These are phyloP conservation scores for Prietella phreatophila DNA, from an alignment of 2,113 vertebrate genomes.

Conservation along the genomic window DNA sequence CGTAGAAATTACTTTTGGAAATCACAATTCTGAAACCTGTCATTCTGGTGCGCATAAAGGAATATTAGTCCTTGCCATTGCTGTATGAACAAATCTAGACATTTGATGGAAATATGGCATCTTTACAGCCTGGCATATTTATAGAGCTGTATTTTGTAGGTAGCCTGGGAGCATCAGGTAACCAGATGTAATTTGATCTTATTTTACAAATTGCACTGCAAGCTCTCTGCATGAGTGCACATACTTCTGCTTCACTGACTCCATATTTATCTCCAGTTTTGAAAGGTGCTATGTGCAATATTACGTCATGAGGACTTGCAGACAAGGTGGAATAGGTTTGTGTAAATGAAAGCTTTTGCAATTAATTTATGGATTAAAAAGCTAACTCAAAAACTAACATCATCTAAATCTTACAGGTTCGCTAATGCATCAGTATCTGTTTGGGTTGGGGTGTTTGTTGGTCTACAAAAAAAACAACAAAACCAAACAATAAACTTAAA, in stretches of 20 bases:
- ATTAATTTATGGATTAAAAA: background rate
- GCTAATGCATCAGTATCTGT: background rate
- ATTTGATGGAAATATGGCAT: background rate
- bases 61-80: background rate
- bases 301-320: slow-evolving; percentile 2
- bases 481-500: background rate
- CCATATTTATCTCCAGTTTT: background rate
- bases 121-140: background rate
- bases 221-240: background rate
- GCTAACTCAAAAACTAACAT: background rate
- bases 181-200: background rate
- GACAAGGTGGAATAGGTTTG: background rate
- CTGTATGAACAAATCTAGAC: background rate
- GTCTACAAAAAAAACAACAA: background rate
- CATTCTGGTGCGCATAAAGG: background rate
- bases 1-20: background rate
- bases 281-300: background rate
- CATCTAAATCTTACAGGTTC: slow-evolving; percentile 3
- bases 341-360: background rate
- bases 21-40: background rate
- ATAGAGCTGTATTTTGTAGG: background rate
- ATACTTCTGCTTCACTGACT: background rate
- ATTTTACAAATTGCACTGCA: slow-evolving; percentile 6
- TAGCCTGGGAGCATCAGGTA: background rate
- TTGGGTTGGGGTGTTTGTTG: background rate